phyloP scores from a whole-genome alignment of 2,797 vertebrate genomes.

The Pangasius larnaudii region DNA sequence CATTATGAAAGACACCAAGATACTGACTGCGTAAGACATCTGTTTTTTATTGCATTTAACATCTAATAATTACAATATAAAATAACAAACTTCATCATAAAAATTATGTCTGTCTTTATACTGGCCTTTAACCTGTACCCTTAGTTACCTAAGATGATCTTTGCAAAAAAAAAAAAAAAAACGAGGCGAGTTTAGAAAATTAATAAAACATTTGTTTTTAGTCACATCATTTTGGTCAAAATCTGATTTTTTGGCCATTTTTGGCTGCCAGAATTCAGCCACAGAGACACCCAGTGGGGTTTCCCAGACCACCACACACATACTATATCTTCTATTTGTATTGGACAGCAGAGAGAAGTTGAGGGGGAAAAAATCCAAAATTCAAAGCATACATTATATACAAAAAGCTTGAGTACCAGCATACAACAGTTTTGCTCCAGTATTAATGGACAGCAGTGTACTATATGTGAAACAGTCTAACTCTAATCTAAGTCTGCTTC shows the following conservation, averaged over 20 bases:
- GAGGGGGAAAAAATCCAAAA: not conserved
- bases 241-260: not conserved
- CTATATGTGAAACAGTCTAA: not conserved
- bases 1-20: not conserved
- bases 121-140: not conserved
- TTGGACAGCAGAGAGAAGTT: not conserved
- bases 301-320: not conserved
- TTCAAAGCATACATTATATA: not conserved
- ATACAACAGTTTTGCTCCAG: no score
- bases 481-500: slow-evolving; percentile 12
- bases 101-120: not conserved
- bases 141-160: not conserved
- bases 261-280: not conserved
- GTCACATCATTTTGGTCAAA: not conserved
- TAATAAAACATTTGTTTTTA: not conserved
- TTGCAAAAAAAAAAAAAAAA: not conserved
- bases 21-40: not conserved
- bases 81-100: not conserved
- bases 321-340: not conserved
- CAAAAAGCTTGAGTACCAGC: not conserved
- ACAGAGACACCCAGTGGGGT: not conserved
- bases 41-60: no score
- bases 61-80: not conserved
- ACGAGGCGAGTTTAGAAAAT: not conserved
- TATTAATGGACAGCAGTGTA: not conserved